Base-by-base conservation (phyloP, 2,797 vertebrate species). In the Acanthurus leucopareius region DNA sequence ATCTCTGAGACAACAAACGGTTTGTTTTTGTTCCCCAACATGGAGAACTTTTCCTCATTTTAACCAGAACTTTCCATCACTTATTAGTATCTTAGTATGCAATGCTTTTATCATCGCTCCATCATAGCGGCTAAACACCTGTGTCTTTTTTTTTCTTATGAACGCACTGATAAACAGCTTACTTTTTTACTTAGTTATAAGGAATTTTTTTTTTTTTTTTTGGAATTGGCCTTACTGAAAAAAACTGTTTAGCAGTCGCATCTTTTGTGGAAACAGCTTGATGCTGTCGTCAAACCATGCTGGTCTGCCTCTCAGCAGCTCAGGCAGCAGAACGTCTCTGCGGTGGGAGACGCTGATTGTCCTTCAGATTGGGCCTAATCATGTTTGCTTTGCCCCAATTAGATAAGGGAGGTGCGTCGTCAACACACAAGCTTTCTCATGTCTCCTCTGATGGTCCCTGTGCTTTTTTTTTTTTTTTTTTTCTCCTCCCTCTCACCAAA, bases 351-450 rank as follows among this genome's bases (percentile, higher is more conserved):
- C 89, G 73, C 77, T 71, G 81, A 87, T 90, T 74, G 84, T 90
- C 91, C 88, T 91, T 92, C 89, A 89, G 90, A 91, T 84, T 73
- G 77, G 74, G 64, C 71, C 77, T 92, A 93, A 93, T 93, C 91
- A 81, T 87, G 89, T 93, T 93, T 92, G 85, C 90, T 89, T 90
- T 82, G 77, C 89, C 81, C 89, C 92, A 93, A 92, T 94, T 93
- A 93, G 91, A 94, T 91, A 81, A 91, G 84, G 77, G 88, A 89
- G 79, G 76, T 72, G 84, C 62, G 68, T 86, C 83, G 77, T 89
- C 89, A 86, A 90, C 87, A 86, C 88, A 45, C 85, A 14, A 66
- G 88, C 84, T 75, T 81, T 76, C 80, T 77, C 72, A 45, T 47
- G 73, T 84, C 88, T 86, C 69, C 86, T 75, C 77, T 59, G 59